These are phyloP conservation scores for Adrianichthys oophorus DNA, from an alignment of 2,797 vertebrate genomes.

Conservation along the genomic window DNA sequence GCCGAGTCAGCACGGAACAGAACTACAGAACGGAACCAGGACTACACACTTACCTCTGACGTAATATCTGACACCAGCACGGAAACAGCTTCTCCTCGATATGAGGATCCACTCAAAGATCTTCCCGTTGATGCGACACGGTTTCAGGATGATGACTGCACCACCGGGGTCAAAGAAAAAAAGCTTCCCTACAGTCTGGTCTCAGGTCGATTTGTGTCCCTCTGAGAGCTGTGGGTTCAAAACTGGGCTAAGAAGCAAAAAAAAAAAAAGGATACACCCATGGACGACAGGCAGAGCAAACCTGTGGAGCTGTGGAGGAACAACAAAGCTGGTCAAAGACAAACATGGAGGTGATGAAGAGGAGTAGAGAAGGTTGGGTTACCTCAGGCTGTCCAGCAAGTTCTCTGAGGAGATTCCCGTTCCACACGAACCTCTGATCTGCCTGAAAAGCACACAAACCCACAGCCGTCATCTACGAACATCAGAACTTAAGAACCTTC, in stretches of 20 bases:
- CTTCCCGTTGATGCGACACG: slow-evolving; percentile 93
- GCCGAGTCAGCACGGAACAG: background rate
- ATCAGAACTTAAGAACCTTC: too few species aligned
- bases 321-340: background rate
- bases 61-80: slow-evolving; percentile 95
- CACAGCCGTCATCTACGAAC: too few species aligned
- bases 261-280: slow-evolving; percentile 82
- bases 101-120: slow-evolving; percentile 97
- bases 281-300: slow-evolving; percentile 81
- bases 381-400: slow-evolving; percentile 95
- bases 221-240: too few species aligned
- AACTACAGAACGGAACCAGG: too few species aligned
- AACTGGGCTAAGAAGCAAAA: slow-evolving; percentile 19
- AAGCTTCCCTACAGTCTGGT: background rate
- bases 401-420: slow-evolving; percentile 94
- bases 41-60: slow-evolving; percentile 86
- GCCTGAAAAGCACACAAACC: slow-evolving; percentile 76
- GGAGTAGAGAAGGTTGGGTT: slow-evolving; percentile 13
- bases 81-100: slow-evolving; percentile 96
- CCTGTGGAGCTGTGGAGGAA: slow-evolving; percentile 71
- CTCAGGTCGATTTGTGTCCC: too few species aligned
- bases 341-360: background rate
- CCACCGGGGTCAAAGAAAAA: slow-evolving; percentile 58
- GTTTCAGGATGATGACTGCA: slow-evolving; percentile 91
- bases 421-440: slow-evolving; percentile 98